Evolutionary conservation across 2,888 invertebrate genomes (phyloP).

Genomic region (Brenthis ino): DNA sequence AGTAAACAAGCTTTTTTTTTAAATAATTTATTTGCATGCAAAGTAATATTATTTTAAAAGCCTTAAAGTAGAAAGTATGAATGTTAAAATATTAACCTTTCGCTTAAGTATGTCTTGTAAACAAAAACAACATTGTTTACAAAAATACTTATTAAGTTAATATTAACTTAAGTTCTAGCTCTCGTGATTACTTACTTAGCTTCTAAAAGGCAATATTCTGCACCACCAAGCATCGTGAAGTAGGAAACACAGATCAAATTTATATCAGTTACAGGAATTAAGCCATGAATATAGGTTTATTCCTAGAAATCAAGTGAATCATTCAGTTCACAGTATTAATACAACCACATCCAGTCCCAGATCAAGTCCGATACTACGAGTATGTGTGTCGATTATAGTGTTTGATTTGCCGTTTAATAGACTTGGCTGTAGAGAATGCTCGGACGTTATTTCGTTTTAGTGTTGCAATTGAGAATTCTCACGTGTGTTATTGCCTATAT

Average conservation of each 20-base stretch:
- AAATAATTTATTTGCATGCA: no score
- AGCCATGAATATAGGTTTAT: background rate
- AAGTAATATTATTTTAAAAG: no score
- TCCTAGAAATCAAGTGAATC: background rate
- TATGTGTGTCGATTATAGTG: slow-evolving; percentile 25
- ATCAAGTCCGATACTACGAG: background rate
- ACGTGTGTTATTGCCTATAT: background rate
- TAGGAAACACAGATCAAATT: background rate
- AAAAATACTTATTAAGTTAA: no score
- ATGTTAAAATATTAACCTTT: no score
- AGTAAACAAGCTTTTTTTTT: no score
- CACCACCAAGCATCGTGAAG: background rate
- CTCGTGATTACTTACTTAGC: no score
- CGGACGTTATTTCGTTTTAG: slow-evolving; percentile 19
- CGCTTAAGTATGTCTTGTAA: no score
- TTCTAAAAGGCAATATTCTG: background rate
- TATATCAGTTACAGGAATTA: background rate
- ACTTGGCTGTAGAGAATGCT: slow-evolving; percentile 4
- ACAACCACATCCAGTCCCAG: background rate
- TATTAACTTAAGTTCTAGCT: no score
- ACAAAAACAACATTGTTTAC: no score
- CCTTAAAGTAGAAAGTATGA: no score
- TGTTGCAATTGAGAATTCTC: slow-evolving; percentile 1
- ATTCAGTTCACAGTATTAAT: background rate
- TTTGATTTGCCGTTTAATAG: slow-evolving; percentile 27